These are phyloP conservation scores for Hydrochoerus hydrochaeris DNA, from an alignment of 2,113 vertebrate species.

Conservation along the genomic window DNA sequence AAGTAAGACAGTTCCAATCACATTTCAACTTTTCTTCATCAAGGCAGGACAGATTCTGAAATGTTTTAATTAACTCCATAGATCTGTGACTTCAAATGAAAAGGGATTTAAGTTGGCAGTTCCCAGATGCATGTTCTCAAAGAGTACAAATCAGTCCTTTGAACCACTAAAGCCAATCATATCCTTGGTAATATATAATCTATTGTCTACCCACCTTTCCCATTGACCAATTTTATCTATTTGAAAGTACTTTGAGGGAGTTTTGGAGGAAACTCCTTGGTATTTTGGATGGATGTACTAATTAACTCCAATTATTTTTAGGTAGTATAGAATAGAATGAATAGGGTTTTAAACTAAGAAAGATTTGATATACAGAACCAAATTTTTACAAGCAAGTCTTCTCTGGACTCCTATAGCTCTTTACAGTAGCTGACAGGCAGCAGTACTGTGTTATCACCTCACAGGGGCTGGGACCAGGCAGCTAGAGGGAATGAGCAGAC, in stretches of 20 bases:
- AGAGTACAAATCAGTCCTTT: slow-evolving; percentile 16
- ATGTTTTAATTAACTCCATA: slow-evolving; percentile 40
- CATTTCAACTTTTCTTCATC: background rate
- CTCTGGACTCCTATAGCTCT: background rate
- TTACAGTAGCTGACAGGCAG: fast-evolving
- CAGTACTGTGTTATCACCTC: background rate
- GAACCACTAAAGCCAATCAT: background rate
- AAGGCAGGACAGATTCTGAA: slow-evolving; percentile 24
- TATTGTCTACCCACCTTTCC: background rate
- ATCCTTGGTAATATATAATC: background rate
- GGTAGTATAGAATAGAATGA: background rate
- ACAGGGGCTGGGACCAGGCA: background rate
- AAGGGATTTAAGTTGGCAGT: background rate
- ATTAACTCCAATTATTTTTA: background rate
- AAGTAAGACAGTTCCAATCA: slow-evolving; percentile 10
- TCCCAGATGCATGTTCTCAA: slow-evolving; percentile 1
- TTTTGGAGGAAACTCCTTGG: background rate
- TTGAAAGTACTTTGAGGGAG: background rate
- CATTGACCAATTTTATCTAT: slow-evolving; percentile 7
- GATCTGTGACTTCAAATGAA: background rate
- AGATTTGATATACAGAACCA: background rate
- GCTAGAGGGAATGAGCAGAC: background rate
- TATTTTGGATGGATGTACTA: background rate
- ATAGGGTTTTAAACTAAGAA: background rate
- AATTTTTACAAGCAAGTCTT: background rate